Evolutionary conservation across 2,113 vertebrate genomes (phyloP).

Genomic region (Phycodurus eques): DNA sequence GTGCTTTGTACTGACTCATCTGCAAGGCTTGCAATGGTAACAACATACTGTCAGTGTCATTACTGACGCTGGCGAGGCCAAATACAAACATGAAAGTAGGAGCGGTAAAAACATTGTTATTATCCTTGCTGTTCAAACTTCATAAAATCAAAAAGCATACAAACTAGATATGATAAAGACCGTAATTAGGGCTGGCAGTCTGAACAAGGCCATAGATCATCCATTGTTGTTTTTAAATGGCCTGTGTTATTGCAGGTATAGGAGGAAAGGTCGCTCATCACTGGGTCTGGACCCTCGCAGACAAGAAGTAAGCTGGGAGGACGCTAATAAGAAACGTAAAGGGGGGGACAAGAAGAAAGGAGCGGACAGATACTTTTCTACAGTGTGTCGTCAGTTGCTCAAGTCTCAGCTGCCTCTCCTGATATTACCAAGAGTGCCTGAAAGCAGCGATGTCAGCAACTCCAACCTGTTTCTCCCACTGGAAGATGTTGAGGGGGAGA

Average conservation of each 20-base stretch:
- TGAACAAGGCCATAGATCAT: not conserved
- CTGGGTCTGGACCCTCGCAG: slow-evolving; percentile 81
- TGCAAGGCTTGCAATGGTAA: no score
- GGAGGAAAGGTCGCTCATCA: slow-evolving; percentile 82
- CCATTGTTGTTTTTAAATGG: not conserved
- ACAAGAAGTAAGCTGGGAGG: slow-evolving; percentile 82
- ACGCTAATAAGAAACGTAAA: slow-evolving; percentile 67
- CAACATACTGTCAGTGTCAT: no score
- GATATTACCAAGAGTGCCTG: slow-evolving; percentile 14
- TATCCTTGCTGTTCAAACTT: no score
- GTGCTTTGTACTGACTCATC: no score
- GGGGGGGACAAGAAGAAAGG: slow-evolving; percentile 31
- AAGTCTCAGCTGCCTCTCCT: slow-evolving; percentile 48
- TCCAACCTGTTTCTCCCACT: slow-evolving; percentile 63
- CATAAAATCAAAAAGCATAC: no score
- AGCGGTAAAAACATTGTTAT: no score
- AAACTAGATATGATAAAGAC: no score
- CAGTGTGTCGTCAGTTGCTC: slow-evolving; percentile 70
- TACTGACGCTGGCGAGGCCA: no score
- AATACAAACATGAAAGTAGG: no score
- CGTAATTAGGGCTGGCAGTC: no score
- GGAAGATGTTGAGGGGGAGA: slow-evolving; percentile 19
- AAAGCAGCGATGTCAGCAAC: slow-evolving; percentile 6
- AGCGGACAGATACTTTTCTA: slow-evolving; percentile 82
- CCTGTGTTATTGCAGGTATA: slow-evolving; percentile 76